Evolutionary conservation across 2,113 vertebrate species (phyloP), one percentile per base, ranked within the genome.

Genomic region (Actenoides hombroni): DNA sequence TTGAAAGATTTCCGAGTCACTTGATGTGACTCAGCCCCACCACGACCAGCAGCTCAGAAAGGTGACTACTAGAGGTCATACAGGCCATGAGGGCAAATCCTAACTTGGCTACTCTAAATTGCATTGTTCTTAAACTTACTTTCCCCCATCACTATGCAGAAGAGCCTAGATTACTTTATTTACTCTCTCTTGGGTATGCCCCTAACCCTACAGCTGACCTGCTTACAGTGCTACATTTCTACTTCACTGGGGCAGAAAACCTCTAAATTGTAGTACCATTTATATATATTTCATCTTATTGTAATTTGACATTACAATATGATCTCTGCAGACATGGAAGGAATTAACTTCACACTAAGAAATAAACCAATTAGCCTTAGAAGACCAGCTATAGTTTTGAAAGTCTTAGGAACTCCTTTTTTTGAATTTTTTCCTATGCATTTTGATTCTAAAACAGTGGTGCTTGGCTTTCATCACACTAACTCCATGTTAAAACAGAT

Each of bases 401-500:
- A 94, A 93, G 57, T 25, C 61, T 60, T 37, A 26, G 4, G 33
- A 79, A 76, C 7, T 11, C 2, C 10, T 67, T 53, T 77, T 49
- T 8, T 20, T 12, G 3, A 24, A 31, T 5, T 54, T 86, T 77
- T 77, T 29, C 20, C 1, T 0, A 13, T 0, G 0, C 13, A 40
- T 73, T 65, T 49, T 53, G n/a, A 77, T 63, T 78, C 25, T 54
- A 56, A 65, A 86, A 31, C 12, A 69, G 33, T 17, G 12, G 16
- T 63, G 90, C 31, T 61, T 64, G 26, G 31, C 24, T 77, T 87
- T 85, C 26, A 35, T 23, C 23, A 79, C 40, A 37, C 13, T 46
- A 64, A 79, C 14, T 49, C 33, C 69, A 77, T 12, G 40, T 61
- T 53, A 64, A 40, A 87, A n/a, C 10, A 76, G 16, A 76, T 2